Evolutionary conservation across 1,140 invertebrate genomes (phyloP).

Genomic region (Anastatus disparis): DNA sequence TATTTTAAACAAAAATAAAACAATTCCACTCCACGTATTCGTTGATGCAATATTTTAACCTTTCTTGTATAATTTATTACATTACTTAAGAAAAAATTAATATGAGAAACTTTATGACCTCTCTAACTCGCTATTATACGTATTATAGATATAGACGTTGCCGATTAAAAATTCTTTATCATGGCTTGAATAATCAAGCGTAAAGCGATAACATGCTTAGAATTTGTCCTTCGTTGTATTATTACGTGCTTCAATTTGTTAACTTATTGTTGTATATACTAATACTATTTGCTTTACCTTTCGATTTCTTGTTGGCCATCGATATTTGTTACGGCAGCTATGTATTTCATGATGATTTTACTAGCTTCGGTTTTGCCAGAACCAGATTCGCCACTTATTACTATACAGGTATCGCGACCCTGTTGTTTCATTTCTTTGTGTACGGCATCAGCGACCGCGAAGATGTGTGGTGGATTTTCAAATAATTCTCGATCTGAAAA

Average conservation of each 20-base stretch:
- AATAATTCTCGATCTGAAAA: constrained; percentile 85
- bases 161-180: too few relatives aligned
- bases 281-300: constrained; percentile 70
- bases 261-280: neutral
- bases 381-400: constrained; percentile 96
- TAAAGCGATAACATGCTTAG: too few relatives aligned
- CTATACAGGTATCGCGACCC: constrained; percentile 92
- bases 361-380: constrained; percentile 98
- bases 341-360: constrained; percentile 99
- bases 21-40: too few relatives aligned
- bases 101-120: too few relatives aligned
- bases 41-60: too few relatives aligned
- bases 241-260: neutral
- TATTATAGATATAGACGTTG: too few relatives aligned
- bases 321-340: constrained; percentile 95
- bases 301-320: constrained; percentile 94
- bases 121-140: too few relatives aligned
- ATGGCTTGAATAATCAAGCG: too few relatives aligned
- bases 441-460: constrained; percentile 93
- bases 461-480: constrained; percentile 94
- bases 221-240: too few relatives aligned
- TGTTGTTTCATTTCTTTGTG: constrained; percentile 91
- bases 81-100: too few relatives aligned
- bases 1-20: too few relatives aligned
- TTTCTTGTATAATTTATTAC: too few relatives aligned